Evolutionary conservation across 2,888 invertebrate genomes (phyloP).

Genomic region (Coelinius sp.): DNA sequence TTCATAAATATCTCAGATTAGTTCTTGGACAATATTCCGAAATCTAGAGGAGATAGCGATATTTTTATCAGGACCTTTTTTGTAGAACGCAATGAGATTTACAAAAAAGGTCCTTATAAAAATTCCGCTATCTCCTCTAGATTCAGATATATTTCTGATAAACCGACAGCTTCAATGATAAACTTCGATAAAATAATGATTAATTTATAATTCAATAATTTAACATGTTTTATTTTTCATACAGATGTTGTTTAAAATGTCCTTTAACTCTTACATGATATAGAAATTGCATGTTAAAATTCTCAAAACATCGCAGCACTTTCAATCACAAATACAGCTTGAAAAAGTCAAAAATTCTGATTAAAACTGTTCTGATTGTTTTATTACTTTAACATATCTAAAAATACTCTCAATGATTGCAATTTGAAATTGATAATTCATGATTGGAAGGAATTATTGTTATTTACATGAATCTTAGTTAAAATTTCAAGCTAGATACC

Average conservation of each 20-base stretch:
- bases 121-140: no score
- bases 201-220: not conserved
- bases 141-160: no score
- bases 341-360: slow-evolving; percentile 1
- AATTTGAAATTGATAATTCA: not conserved
- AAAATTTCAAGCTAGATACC: not conserved
- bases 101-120: no score
- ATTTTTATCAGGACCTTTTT: no score
- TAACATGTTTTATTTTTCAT: slow-evolving; percentile 10
- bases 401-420: not conserved
- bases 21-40: not conserved
- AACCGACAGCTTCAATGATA: no score
- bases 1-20: not conserved
- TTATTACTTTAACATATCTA: not conserved
- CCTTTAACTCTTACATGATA: not conserved
- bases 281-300: not conserved
- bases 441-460: not conserved
- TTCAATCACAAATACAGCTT: not conserved
- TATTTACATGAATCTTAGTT: slow-evolving; percentile 6
- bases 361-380: not conserved
- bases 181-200: no score
- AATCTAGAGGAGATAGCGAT: no score
- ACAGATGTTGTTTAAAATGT: not conserved
- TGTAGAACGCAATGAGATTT: no score
- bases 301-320: not conserved